Evolutionary conservation across 2,797 vertebrate genomes (phyloP), one percentile per base, ranked within the genome.

Genomic region (Prunella strophiata): DNA sequence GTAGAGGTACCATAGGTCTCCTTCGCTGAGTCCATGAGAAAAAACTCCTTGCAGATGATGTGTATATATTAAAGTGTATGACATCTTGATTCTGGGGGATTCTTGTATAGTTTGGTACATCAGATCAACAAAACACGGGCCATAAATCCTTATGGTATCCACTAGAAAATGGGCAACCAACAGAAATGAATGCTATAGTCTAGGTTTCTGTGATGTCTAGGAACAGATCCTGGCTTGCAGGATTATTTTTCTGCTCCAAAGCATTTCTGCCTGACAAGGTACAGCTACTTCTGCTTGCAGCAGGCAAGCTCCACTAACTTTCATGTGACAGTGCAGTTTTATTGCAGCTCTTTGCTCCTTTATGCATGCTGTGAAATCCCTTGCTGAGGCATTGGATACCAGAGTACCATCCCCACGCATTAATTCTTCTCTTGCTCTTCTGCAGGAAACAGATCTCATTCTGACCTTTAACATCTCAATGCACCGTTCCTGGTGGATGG

Each of bases 401-500:
- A 0, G 25, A 34, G 25, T 27, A 42, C 59, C 50, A 54, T 36
- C 66, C 67, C 57, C 59, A 27, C 0, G 3, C 88, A 82, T 86
- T 90, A 94, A 94, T 92, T 94, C 59, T 94, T 91, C 57, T 48
- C 93, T 95, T 85, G 67, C 93, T 95, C 95, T 94, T 95, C 97
- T 95, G 82, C 97, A 99, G 99, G 99, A 99, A 97, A 98, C 98
- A 96, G 99, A 99, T 98, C 98, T 99, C 92, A 99, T 99, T 95
- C 98, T 99, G 98, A 99, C 99, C 81, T 99, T 99, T 98, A 99
- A 99, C 97, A 98, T 99, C 96, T 99, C 99, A 97, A 99, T 99
- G 99, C 99, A 99, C 98, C 99, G 99, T 83, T 99, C 99, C 96
- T 99, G 99, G 99, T 99, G 99, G 99, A 99, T 99, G 99, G 99